Conservation (phyloP, 2,113 vertebrate species). For the Eurypyga helias region DNA sequence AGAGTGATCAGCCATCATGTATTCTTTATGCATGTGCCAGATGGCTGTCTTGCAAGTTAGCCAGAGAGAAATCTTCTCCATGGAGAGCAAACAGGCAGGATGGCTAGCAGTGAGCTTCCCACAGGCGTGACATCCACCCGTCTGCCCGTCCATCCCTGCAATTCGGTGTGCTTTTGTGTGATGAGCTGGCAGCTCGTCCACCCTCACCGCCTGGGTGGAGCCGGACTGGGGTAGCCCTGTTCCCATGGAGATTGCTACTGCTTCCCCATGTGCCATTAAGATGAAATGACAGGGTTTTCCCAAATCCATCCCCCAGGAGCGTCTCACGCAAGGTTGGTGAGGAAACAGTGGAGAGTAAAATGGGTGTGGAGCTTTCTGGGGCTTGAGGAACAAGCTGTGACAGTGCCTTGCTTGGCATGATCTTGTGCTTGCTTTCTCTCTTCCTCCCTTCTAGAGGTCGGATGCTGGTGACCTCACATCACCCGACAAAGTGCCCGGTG, state of each 20-base stretch:
- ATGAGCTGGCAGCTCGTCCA: background rate
- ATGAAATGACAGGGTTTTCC: constrained; percentile 23
- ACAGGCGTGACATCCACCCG: background rate
- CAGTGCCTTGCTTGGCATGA: background rate
- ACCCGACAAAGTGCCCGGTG: background rate
- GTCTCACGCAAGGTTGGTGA: constrained; percentile 29
- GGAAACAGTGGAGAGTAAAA: constrained; percentile 26
- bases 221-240: background rate
- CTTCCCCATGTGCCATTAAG: background rate
- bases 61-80: background rate
- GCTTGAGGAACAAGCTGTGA: constrained; percentile 36
- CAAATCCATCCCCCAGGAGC: background rate
- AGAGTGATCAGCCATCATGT: background rate
- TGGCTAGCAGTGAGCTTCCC: background rate
- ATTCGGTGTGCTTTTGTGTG: background rate
- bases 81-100: background rate
- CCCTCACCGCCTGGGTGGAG: background rate
- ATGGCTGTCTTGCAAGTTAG: constrained; percentile 20
- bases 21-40: constrained; percentile 46
- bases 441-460: background rate
- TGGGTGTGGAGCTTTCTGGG: constrained; percentile 46
- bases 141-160: background rate
- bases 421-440: background rate
- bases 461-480: background rate
- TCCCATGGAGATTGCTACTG: background rate